phyloP scores from a whole-genome alignment of 2,888 invertebrate species.

The Melinopterus prodromus region DNA sequence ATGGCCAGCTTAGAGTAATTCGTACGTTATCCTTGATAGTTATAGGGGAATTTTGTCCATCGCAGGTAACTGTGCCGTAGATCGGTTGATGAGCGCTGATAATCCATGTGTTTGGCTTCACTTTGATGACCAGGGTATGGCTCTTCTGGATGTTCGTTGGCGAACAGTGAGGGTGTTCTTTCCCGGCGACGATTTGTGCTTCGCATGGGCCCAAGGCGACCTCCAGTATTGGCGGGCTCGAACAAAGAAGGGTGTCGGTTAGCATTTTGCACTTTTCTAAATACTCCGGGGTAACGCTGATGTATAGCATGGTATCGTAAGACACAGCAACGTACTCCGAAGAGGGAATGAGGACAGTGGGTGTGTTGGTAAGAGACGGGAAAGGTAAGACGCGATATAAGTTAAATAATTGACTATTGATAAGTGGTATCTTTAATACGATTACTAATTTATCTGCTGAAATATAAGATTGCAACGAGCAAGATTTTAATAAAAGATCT shows the following conservation, averaged over 20 bases:
- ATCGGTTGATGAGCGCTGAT: not conserved
- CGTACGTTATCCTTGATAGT: conserved; percentile 4
- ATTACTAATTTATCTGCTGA: not conserved
- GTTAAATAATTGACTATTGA: not conserved
- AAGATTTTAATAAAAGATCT: not conserved
- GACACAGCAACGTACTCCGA: not conserved
- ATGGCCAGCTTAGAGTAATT: not conserved
- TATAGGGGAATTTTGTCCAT: not conserved
- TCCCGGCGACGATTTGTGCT: not conserved
- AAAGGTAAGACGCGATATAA: not conserved
- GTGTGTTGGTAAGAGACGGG: not conserved
- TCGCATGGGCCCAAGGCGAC: not conserved
- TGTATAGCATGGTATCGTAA: not conserved
- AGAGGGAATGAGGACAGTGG: not conserved
- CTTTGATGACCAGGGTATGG: not conserved
- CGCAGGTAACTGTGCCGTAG: not conserved
- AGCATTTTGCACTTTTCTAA: not conserved
- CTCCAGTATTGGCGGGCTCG: conserved; percentile 4
- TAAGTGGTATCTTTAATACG: not conserved
- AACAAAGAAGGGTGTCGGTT: conserved; percentile 4
- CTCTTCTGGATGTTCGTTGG: not conserved
- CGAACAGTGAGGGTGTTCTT: not conserved
- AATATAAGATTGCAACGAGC: not conserved
- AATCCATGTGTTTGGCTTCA: not conserved
- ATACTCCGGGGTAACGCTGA: conserved; percentile 4